These are phyloP conservation scores for Brachyopa scutellaris DNA, from an alignment of 2,888 invertebrate species.

Conservation along the genomic window DNA sequence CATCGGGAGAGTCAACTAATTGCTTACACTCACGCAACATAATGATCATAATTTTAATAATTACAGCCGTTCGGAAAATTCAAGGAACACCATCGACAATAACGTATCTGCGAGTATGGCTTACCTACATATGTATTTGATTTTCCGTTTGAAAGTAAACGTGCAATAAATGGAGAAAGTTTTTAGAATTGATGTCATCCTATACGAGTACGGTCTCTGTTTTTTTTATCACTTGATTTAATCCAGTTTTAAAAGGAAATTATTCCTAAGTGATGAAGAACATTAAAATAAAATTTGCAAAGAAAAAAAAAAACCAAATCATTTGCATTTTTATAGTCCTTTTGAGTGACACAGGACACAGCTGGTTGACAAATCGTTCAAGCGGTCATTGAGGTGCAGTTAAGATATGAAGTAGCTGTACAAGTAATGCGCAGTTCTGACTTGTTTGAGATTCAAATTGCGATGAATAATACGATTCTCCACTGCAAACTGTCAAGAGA, in stretches of 20 bases:
- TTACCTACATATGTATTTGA: no score
- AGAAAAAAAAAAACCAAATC: no score
- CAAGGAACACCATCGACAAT: conserved; percentile 19
- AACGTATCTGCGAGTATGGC: no score
- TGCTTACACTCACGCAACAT: conserved; percentile 44
- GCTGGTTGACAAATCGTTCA: neutral
- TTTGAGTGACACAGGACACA: neutral
- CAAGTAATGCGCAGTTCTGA: neutral
- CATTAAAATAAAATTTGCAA: no score
- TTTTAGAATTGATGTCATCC: no score
- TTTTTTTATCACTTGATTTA: no score
- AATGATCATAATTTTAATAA: conserved; percentile 51
- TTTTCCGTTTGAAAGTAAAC: no score
- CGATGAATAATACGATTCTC: neutral
- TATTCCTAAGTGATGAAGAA: no score
- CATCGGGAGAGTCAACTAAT: conserved; percentile 20
- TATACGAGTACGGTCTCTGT: no score
- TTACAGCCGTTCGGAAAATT: conserved; percentile 41
- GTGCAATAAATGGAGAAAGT: neutral
- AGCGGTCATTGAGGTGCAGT: neutral
- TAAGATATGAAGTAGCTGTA: neutral
- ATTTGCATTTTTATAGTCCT: neutral
- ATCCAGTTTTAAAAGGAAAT: no score
- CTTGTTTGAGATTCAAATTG: neutral
- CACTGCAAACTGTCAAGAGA: no score